Percentiles rank a stretch among this genome's conserved stretches.
Conservation (phyloP, 2,888 invertebrate genomes). For the Brenthis hecate region DNA sequence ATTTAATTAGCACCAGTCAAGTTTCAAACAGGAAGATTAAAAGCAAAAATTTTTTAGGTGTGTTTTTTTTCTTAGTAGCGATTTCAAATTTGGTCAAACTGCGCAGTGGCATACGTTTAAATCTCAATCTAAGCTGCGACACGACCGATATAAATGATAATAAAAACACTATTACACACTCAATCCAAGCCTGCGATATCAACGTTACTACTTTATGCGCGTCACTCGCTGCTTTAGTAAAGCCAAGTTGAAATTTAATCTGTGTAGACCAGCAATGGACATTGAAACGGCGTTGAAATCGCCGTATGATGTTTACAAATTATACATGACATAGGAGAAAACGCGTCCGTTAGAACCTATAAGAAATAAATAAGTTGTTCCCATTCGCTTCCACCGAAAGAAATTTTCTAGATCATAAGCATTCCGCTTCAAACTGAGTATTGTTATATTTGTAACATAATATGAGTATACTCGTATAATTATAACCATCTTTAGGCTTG, state of each 20-base stretch:
- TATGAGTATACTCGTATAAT: not conserved
- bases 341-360: constrained; percentile 12
- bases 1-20: not conserved
- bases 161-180: constrained; percentile 55
- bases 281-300: constrained; percentile 16
- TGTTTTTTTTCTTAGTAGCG: constrained; percentile 20
- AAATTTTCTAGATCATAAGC: not conserved
- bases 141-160: constrained; percentile 69
- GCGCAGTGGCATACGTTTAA: constrained; percentile 66
- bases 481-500: constrained; percentile 48
- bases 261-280: constrained; percentile 34
- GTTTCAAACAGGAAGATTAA: constrained; percentile 13
- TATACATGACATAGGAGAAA: not conserved
- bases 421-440: too few relatives aligned
- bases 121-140: constrained; percentile 65
- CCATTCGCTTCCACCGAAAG: not conserved
- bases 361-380: constrained; percentile 11
- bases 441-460: too few relatives aligned
- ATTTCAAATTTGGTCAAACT: constrained; percentile 56
- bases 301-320: not conserved
- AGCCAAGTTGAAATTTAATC: constrained; percentile 21
- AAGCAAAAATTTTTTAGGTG: not conserved
- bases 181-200: constrained; percentile 34
- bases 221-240: constrained; percentile 28
- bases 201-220: constrained; percentile 24